Conservation (phyloP, 23 tunicate genomes). For the Ciona savignyi region DNA sequence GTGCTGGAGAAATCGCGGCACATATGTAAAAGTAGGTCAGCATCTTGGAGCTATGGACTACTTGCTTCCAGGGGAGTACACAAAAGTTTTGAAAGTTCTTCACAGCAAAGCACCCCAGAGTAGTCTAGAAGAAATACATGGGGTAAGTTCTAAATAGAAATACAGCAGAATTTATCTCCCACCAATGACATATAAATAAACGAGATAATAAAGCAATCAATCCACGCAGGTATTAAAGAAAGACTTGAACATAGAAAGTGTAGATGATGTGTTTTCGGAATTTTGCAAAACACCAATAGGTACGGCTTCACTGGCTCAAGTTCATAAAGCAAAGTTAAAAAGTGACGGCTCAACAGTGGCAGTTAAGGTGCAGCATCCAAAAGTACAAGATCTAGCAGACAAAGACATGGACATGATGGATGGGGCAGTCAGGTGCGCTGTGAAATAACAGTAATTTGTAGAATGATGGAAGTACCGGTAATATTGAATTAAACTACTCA, state of each 20-base stretch:
- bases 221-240: conserved; percentile 39
- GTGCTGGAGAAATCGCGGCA: conserved; percentile 85
- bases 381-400: conserved; percentile 66
- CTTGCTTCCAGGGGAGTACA: conserved; percentile 78
- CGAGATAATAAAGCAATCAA: no score
- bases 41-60: conserved; percentile 95
- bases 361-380: conserved; percentile 95
- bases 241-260: conserved; percentile 38
- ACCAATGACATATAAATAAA: no score
- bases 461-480: no score
- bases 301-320: conserved; percentile 97
- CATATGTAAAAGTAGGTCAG: conserved; percentile 94
- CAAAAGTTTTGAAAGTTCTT: conserved; percentile 59
- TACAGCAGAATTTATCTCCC: no score
- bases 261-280: conserved; percentile 71
- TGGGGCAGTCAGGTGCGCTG: conserved; percentile 32
- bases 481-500: no score
- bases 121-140: conserved; percentile 55
- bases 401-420: conserved; percentile 91
- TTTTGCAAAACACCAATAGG: conserved; percentile 70
- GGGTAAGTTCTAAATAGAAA: conserved; percentile 22
- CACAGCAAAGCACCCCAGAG: conserved; percentile 92
- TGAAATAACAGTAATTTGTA: no score
- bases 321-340: conserved; percentile 67
- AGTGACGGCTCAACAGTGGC: conserved; percentile 55